phyloP scores from a whole-genome alignment of 2,797 vertebrate species.

The Hydrocynus forskahlii region DNA sequence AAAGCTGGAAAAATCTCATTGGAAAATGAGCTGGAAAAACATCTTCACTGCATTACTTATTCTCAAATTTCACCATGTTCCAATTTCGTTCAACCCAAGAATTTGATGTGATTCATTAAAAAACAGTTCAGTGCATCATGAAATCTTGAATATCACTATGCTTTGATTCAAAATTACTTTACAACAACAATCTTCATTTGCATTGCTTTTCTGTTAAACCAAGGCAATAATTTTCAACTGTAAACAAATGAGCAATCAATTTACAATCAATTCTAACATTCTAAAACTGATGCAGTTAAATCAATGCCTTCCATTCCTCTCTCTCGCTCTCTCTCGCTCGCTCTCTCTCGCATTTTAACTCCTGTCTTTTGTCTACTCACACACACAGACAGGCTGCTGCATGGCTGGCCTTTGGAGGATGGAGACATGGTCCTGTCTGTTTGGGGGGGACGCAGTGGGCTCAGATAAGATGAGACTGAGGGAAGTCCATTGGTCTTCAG shows the following conservation, averaged over 20 bases:
- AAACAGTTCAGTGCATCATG: background rate
- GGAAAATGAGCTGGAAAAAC: too few relatives aligned
- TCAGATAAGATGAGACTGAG: background rate
- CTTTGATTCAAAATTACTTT: too few relatives aligned
- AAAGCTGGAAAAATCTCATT: too few relatives aligned
- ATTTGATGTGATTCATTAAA: background rate
- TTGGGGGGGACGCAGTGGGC: background rate
- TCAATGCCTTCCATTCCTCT: background rate
- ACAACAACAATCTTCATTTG: too few relatives aligned
- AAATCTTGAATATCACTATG: background rate
- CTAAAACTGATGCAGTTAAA: too few relatives aligned
- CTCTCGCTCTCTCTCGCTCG: background rate
- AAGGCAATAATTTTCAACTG: too few relatives aligned
- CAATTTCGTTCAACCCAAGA: too few relatives aligned
- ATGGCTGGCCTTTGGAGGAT: background rate
- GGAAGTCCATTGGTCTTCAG: background rate
- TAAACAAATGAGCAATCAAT: too few relatives aligned
- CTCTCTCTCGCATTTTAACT: background rate
- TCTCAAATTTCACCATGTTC: background rate
- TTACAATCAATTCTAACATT: too few relatives aligned
- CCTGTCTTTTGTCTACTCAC: slow-evolving; percentile 25
- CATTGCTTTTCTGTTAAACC: too few relatives aligned
- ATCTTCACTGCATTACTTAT: too few relatives aligned
- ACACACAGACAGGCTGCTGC: background rate
- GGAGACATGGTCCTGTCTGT: slow-evolving; percentile 18